Percentiles rank a stretch among this genome's conserved stretches.
These are phyloP conservation scores for Chironomus tepperi DNA, from an alignment of 1,140 invertebrate species.

Conservation along the genomic window DNA sequence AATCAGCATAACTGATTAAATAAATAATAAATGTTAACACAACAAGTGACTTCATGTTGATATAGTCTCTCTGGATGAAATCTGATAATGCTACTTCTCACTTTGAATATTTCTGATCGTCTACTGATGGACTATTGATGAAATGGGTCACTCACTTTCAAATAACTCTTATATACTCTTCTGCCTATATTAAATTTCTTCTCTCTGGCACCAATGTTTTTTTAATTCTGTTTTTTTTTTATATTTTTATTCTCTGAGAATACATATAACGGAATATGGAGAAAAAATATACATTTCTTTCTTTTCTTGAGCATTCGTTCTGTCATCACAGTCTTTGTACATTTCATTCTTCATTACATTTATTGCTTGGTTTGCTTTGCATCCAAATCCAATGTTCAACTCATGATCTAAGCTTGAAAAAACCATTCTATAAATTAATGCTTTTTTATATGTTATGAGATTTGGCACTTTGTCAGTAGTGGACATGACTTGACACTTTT, in stretches of 20 bases:
- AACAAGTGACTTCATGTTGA: not conserved
- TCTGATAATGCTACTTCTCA: too few relatives aligned
- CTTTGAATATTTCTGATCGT: not conserved
- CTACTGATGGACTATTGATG: not conserved
- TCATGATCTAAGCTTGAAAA: not conserved
- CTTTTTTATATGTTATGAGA: not conserved
- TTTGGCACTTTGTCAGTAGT: too few relatives aligned
- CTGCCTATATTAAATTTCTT: not conserved
- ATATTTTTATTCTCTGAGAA: slow-evolving; percentile 1
- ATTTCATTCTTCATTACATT: not conserved
- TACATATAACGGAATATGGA: not conserved
- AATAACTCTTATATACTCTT: not conserved
- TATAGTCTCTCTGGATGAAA: not conserved
- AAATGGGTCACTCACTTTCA: slow-evolving; percentile 11
- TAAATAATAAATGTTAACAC: not conserved
- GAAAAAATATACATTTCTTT: not conserved
- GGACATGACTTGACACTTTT: too few relatives aligned
- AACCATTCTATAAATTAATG: not conserved
- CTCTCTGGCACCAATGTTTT: not conserved
- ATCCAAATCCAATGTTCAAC: not conserved
- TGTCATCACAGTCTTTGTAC: slow-evolving; percentile 5
- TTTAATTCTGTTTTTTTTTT: not conserved
- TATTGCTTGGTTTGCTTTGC: not conserved
- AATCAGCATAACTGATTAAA: not conserved
- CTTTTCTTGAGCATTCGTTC: not conserved